phyloP scores from a whole-genome alignment of 1,140 invertebrate species.

The Brachionus paranguensis region DNA sequence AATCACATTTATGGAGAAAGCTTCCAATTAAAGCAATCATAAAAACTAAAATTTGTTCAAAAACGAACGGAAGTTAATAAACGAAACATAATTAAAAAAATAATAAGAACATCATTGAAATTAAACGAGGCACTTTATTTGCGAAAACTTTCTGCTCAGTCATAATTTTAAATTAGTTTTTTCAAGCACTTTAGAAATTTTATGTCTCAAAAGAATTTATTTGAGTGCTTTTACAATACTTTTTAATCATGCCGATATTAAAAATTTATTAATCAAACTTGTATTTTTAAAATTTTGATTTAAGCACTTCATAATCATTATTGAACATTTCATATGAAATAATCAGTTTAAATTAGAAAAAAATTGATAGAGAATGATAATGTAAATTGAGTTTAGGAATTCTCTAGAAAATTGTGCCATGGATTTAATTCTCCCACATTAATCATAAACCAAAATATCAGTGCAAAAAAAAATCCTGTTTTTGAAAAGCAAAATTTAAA shows the following conservation, averaged over 20 bases:
- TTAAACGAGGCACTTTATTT: neutral
- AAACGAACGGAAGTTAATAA: neutral
- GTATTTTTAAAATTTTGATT: neutral
- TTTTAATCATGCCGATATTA: neutral
- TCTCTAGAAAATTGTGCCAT: neutral
- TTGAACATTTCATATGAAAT: neutral
- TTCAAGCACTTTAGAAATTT: neutral
- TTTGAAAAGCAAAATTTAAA: no score
- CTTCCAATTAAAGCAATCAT: neutral
- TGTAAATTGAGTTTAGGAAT: neutral
- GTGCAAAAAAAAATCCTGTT: no score
- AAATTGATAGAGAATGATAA: neutral
- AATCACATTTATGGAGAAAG: neutral
- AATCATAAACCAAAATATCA: neutral
- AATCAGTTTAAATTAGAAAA: neutral
- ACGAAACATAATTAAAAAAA: neutral
- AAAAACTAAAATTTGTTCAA: neutral
- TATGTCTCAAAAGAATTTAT: neutral
- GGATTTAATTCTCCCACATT: neutral
- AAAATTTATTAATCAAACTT: neutral
- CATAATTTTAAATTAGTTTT: neutral
- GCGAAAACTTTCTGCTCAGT: neutral
- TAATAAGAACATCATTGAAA: neutral
- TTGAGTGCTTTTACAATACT: neutral
- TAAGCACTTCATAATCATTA: neutral